Base-by-base conservation (phyloP, 2,797 vertebrate species). In the Dicrostonyx torquatus region DNA sequence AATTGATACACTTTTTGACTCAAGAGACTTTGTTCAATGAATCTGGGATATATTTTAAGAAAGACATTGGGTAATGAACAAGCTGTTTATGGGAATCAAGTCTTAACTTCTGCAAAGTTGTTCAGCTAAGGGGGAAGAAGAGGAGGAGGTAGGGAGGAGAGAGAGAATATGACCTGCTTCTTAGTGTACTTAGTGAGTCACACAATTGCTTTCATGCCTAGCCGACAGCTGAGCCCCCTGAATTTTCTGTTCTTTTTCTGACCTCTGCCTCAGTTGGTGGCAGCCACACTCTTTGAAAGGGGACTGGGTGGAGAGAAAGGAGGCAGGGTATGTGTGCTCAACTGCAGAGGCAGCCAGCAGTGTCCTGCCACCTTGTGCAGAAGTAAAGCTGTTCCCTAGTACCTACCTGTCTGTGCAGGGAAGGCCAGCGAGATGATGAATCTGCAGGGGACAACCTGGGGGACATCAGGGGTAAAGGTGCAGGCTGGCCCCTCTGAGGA, bases 371-470 rank as follows among this genome's bases (percentile, higher is more conserved):
- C 10, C 37, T 66, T 68, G 48, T 6, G 37, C 2, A 31, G 29
- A 60, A 22, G 4, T 11, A 73, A 37, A 48, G 34, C 20, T 40
- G 12, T 55, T 6, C 29, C 11, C 40, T 34, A 9, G 22, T 7
- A 77, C 97, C 83, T 62, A 97, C 98, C 85, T 0, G 22, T 3
- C 45, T 22, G 10, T 24, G 1, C 18, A 0, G 98, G 97, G 70
- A 98, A 77, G 82, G 98, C 98, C 53, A 98, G 76, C 0, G 98
- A 97, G 50, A 98, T 79, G 7, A 95, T 64, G 7, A 98, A 86
- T 0, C 82, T 97, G 90, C 97, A 98, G 18, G 97, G 96, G 8
- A 98, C 97, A 0, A 78, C 6, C 1, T 95, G 98, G 11, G 95
- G 77, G n/a, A 14, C 37, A 4, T 95, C 96, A 0, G 95, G 0